These are phyloP conservation scores for Drosophila trichaetosa DNA, from an alignment of 2,888 invertebrate genomes.

Conservation along the genomic window DNA sequence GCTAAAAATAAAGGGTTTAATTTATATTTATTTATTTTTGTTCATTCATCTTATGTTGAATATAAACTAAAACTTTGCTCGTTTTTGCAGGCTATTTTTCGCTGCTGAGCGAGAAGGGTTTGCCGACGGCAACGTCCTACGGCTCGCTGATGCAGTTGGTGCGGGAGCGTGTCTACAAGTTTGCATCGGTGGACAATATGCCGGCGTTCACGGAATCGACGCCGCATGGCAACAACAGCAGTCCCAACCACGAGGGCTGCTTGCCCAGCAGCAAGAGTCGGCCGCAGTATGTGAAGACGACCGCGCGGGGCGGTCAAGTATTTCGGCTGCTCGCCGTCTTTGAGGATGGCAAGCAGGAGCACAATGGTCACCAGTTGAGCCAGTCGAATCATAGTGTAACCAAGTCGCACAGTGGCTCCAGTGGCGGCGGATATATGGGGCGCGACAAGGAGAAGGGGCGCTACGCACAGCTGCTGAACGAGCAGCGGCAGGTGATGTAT, in stretches of 20 bases:
- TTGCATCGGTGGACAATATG: constrained; percentile 85
- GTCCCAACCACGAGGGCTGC: constrained; percentile 79
- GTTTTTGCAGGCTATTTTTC: constrained; percentile 88
- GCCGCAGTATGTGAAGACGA: constrained; percentile 89
- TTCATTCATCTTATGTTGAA: neutral
- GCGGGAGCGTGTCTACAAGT: constrained; percentile 88
- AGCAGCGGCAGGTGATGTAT: constrained; percentile 90
- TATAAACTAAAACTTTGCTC: constrained; percentile 20
- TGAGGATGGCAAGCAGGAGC: constrained; percentile 87
- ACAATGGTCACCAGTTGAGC: constrained; percentile 33
- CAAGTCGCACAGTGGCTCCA: constrained; percentile 40
- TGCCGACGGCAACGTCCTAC: constrained; percentile 88
- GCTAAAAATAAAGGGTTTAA: neutral
- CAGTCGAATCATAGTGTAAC: constrained; percentile 26
- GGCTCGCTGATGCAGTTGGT: constrained; percentile 88
- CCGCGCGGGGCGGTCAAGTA: constrained; percentile 90
- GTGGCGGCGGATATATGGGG: constrained; percentile 63
- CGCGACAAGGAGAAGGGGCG: constrained; percentile 86
- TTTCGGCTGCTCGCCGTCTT: constrained; percentile 90
- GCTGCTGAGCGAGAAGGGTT: constrained; percentile 88
- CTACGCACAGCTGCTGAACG: constrained; percentile 91
- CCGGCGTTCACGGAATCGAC: constrained; percentile 84
- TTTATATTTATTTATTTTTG: neutral
- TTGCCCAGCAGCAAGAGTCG: constrained; percentile 76
- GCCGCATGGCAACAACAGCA: constrained; percentile 67